A percentile compares a stretch with the other conserved stretches of the same genome.
Conservation (phyloP, 1,140 invertebrate genomes). For the Lethocerus indicus region DNA sequence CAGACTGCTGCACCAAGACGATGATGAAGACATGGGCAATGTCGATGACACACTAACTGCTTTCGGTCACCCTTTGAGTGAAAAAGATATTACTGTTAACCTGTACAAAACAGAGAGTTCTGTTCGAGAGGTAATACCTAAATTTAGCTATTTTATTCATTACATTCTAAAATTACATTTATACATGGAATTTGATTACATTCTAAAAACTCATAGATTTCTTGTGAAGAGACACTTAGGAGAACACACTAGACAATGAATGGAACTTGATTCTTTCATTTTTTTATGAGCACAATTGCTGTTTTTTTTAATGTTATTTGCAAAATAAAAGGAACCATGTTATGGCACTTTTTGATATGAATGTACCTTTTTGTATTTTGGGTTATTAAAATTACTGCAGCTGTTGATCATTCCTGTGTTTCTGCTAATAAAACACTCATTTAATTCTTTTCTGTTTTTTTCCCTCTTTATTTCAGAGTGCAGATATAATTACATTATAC, state of each 20-base stretch:
- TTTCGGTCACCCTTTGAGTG: conserved; percentile 28
- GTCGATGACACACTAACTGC: conserved; percentile 18
- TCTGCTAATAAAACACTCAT: too few species aligned
- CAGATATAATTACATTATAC: too few species aligned
- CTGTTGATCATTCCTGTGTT: too few species aligned
- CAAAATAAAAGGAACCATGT: too few species aligned
- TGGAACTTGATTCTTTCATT: background rate
- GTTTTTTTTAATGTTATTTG: background rate
- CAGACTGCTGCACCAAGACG: conserved; percentile 29
- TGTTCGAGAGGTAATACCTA: conserved; percentile 38
- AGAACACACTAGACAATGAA: background rate
- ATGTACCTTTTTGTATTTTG: too few species aligned
- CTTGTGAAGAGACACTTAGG: background rate
- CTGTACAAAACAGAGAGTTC: conserved; percentile 45
- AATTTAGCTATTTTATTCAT: background rate
- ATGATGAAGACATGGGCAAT: conserved; percentile 27
- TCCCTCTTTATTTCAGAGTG: too few species aligned
- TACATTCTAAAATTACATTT: conserved; percentile 1
- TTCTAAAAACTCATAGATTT: background rate
- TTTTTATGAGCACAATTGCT: background rate
- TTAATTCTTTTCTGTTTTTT: too few species aligned
- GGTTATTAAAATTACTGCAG: too few species aligned
- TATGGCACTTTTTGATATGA: too few species aligned
- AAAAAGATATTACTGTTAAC: conserved; percentile 40
- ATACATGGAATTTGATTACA: background rate